These are phyloP conservation scores for Drosophila rhopaloa DNA, from an alignment of 1,140 invertebrate species.

Conservation along the genomic window DNA sequence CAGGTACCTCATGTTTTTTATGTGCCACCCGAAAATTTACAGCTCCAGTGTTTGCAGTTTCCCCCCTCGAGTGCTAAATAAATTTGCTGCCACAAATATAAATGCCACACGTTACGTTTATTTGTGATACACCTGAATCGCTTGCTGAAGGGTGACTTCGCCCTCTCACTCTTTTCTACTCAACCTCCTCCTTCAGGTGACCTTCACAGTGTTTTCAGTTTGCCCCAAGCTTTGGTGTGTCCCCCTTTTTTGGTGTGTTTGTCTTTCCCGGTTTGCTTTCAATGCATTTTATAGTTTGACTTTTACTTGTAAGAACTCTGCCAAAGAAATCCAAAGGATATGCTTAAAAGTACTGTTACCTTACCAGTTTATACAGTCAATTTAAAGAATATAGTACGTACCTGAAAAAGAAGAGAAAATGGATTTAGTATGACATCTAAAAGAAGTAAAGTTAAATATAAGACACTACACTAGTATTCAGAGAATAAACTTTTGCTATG, in stretches of 20 bases:
- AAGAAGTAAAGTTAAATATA: slow-evolving; percentile 9
- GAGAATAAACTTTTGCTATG: slow-evolving; percentile 9
- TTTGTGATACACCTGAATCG: slow-evolving; percentile 52
- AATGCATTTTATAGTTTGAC: slow-evolving; percentile 71
- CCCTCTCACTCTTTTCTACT: not conserved
- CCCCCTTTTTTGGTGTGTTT: slow-evolving; percentile 31
- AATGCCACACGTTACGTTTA: slow-evolving; percentile 78
- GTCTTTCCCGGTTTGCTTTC: slow-evolving; percentile 53
- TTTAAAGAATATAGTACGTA: slow-evolving; percentile 31
- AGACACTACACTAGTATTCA: not conserved
- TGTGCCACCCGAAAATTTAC: slow-evolving; percentile 48
- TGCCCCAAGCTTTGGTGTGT: slow-evolving; percentile 17
- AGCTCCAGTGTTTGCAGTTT: slow-evolving; percentile 22
- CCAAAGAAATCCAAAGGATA: slow-evolving; percentile 1
- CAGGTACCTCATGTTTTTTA: slow-evolving; percentile 23
- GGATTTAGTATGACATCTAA: slow-evolving; percentile 12
- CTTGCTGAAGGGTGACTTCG: slow-evolving; percentile 11
- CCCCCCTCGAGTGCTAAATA: slow-evolving; percentile 55
- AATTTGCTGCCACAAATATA: slow-evolving; percentile 77
- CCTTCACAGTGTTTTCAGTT: slow-evolving; percentile 52
- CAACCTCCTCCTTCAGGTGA: slow-evolving; percentile 60
- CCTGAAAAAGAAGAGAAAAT: slow-evolving; percentile 33
- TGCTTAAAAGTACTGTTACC: not conserved
- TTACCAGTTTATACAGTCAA: slow-evolving; percentile 1
- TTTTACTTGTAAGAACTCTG: slow-evolving; percentile 21